Conservation (phyloP, 2,888 invertebrate genomes). For the Cecidostiba fungosa region DNA sequence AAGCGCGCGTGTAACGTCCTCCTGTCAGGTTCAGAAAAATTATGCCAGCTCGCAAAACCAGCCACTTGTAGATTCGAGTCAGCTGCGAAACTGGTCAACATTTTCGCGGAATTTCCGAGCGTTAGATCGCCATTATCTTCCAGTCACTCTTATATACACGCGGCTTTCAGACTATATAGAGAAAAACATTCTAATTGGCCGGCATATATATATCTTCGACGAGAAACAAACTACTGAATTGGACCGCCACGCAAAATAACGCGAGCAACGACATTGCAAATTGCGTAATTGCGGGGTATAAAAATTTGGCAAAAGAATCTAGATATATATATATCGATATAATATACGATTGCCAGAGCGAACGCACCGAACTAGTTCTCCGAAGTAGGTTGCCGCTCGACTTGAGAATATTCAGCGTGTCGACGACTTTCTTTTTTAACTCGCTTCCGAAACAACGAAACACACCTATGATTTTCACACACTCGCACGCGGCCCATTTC, state of each 20-base stretch:
- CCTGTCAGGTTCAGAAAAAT: neutral
- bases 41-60: neutral
- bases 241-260: too few relatives aligned
- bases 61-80: neutral
- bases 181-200: too few relatives aligned
- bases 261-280: neutral
- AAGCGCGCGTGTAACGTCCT: neutral
- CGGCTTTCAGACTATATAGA: too few relatives aligned
- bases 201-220: too few relatives aligned
- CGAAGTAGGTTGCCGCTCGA: slow-evolving; percentile 8
- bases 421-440: slow-evolving; percentile 1
- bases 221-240: too few relatives aligned
- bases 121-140: neutral
- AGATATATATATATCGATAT: too few relatives aligned
- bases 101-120: neutral
- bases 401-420: slow-evolving; percentile 4
- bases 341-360: too few relatives aligned
- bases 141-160: neutral
- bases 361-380: neutral
- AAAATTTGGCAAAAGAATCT: neutral
- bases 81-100: neutral
- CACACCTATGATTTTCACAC: slow-evolving; percentile 1
- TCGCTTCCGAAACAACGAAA: slow-evolving; percentile 12
- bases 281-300: neutral
- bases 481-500: neutral